Base-by-base conservation (phyloP, 2,888 invertebrate species). In the Augiades crinisus region DNA sequence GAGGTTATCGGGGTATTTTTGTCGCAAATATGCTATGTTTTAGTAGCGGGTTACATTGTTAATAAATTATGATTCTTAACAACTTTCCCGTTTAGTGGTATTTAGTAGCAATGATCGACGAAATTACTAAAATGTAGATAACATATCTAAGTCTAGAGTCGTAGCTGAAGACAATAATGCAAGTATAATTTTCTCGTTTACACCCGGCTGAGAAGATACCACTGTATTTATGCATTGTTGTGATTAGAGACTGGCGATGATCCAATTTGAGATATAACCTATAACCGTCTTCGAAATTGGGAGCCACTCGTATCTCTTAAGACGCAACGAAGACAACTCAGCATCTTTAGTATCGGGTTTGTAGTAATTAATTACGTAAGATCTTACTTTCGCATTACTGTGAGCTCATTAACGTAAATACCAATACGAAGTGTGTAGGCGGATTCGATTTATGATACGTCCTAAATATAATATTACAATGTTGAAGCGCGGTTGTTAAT, bases 1-100 rank as follows among this genome's bases (percentile, higher is more conserved):
- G 58, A 65, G 65, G 77, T 78, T 76, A 79, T 70, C 71, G 69
- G 70, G 66, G 70, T 67, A 67, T 73, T 77, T 74, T 73, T 64
- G 65, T 60, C 63, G 63, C 10, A 10, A 45, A 21, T 12, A 8
- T 44, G 13, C 31, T 22, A 33, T 33, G 22, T 34, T 19, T 16
- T 36, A 36, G 30, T 43, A 19, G 17, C 16, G 27, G 27, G 30
- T 12, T 16, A 17, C 7, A 43, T 43, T 43, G 30, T 24, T 14
- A 41, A 27, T 41, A n/a, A 5, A 10, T 10, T 27, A 27, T n/a
- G 3, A 10, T 10, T 27, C 4, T 27, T 27, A 27, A n/a, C 10
- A 1, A 10, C 27, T 27, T n/a, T n/a, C n/a, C n/a, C n/a, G 10
- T 27, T 10, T 10, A 27, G 27, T 27, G 27, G n/a, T n/a, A n/a